Conservation (phyloP, 2,888 invertebrate genomes). For the Ormyrus labotus region DNA sequence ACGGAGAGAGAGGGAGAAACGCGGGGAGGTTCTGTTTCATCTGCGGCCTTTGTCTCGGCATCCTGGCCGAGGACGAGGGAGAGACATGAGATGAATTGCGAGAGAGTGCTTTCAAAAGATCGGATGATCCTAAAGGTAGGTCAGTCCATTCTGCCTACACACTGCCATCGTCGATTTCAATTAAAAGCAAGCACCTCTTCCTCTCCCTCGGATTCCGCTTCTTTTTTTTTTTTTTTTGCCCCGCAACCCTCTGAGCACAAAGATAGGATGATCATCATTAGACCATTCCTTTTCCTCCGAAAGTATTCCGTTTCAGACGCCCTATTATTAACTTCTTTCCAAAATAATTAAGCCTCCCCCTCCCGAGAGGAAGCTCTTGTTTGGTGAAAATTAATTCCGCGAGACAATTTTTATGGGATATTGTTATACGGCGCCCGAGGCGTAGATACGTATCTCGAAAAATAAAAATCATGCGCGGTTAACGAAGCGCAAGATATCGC, state of each 20-base stretch:
- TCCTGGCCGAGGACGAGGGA: constrained; percentile 66
- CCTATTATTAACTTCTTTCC: too few species aligned
- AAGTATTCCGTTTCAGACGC: too few species aligned
- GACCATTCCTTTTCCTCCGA: too few species aligned
- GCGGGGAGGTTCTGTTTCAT: constrained; percentile 73
- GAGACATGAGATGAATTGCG: constrained; percentile 41
- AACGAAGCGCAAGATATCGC: constrained; percentile 54
- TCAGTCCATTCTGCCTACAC: constrained; percentile 68
- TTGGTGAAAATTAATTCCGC: constrained; percentile 34
- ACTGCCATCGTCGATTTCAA: constrained; percentile 55
- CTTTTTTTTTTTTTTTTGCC: background rate
- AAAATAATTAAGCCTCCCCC: too few species aligned
- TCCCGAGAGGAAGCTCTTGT: too few species aligned
- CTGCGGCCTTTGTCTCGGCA: constrained; percentile 74
- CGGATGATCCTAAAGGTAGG: constrained; percentile 75
- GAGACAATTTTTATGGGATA: constrained; percentile 37
- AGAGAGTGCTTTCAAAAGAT: constrained; percentile 70
- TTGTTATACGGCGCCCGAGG: constrained; percentile 16
- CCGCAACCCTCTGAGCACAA: background rate
- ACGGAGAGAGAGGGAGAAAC: constrained; percentile 56
- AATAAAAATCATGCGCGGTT: constrained; percentile 55
- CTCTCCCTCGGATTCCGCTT: constrained; percentile 3
- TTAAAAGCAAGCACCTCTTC: constrained; percentile 61
- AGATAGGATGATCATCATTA: too few species aligned
- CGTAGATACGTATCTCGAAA: constrained; percentile 43